These are phyloP conservation scores for Chydorus sphaericus DNA, from an alignment of 2,888 invertebrate genomes.

Conservation along the genomic window DNA sequence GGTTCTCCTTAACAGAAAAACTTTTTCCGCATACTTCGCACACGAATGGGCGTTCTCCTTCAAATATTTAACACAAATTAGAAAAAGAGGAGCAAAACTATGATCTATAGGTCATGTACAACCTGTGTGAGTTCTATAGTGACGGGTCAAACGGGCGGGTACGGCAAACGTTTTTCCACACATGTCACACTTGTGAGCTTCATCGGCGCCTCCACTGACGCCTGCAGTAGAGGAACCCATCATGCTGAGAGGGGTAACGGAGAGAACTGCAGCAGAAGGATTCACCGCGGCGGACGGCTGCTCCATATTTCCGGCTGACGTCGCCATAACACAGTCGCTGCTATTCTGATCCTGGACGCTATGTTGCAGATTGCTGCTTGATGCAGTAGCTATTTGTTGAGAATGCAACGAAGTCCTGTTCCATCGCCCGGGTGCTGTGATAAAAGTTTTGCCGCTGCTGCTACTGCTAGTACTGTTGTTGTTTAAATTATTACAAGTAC, in stretches of 20 bases:
- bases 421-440: no score
- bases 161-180: constrained; percentile 83
- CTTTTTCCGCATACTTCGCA: constrained; percentile 85
- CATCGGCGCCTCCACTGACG: constrained; percentile 24
- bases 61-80: neutral
- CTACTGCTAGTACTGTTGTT: neutral
- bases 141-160: constrained; percentile 67
- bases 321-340: neutral
- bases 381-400: no score
- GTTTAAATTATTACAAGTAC: no score
- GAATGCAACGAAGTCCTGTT: no score
- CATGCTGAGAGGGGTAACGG: constrained; percentile 28
- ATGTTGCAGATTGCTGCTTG: no score
- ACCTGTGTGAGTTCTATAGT: constrained; percentile 69
- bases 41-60: constrained; percentile 72
- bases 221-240: constrained; percentile 22
- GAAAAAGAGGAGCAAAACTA: neutral
- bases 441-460: constrained; percentile 50
- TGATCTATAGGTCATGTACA: no score
- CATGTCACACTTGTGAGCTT: constrained; percentile 73
- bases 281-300: constrained; percentile 25
- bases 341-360: no score
- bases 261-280: constrained; percentile 16
- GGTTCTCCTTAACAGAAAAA: constrained; percentile 82
- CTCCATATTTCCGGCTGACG: constrained; percentile 10